Evolutionary conservation across 2,888 invertebrate species (phyloP), one percentile per base, ranked within the genome.

Genomic region (Drosophila meridionalis): DNA sequence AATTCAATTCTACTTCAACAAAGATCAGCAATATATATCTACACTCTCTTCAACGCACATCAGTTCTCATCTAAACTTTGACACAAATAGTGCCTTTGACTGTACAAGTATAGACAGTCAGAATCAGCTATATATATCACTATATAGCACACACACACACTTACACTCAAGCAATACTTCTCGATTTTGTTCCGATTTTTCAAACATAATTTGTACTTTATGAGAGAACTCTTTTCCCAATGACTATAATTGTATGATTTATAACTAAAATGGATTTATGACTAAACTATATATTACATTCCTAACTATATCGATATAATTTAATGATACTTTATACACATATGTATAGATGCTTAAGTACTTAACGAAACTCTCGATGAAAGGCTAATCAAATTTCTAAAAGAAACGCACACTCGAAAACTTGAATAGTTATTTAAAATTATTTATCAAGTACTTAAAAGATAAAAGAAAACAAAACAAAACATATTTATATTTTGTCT

Each of bases 11-110:
- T 28, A 48, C 9, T 48, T 28, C 26, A 47, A 11, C 28, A 47
- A 12, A 47, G 28, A 47, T 47, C 47, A 47, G 4, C 28, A 67
- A 55, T 57, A 30, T 20, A 53, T 53, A 36, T 52, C 20, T 53
- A 65, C 47, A 53, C n/a, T 64, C 40, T 53, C 28, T 57, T 67
- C 66, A 64, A 65, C 50, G 64, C 74, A 80, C 82, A 69, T 6
- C 56, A 42, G 30, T 56, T 53, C 52, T 43, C 76, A 68, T 55
- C n/a, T 36, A 34, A 40, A 66, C 58, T 72, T 69, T 67, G 70
- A 86, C 71, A 80, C 67, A 86, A 89, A 90, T 76, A 90, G 89
- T 90, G 89, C 89, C 89, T 90, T 90, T 82, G 82, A 90, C 87
- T 90, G 82, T 73, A 63, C 50, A 64, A 14, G 50, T 60, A 50